phyloP scores from a whole-genome alignment of 2,888 invertebrate species.

The Gortyna flavago region DNA sequence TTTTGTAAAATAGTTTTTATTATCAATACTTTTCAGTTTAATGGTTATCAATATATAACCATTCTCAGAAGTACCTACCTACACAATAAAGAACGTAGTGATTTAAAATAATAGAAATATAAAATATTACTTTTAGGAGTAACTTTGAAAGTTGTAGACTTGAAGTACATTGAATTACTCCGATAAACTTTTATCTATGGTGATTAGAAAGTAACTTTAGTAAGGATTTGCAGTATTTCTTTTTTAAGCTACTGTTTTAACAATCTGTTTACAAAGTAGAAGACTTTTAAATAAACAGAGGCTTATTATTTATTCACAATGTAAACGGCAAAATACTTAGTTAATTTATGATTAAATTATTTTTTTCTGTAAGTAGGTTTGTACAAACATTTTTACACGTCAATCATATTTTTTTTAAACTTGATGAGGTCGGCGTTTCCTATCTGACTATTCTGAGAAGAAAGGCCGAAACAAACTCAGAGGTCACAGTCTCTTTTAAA shows the following conservation, averaged over 20 bases:
- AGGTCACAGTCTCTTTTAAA: too few species aligned
- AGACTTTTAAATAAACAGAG: not conserved
- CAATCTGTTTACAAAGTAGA: not conserved
- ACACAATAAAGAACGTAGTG: not conserved
- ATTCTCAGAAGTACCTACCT: not conserved
- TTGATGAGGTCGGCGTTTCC: too few species aligned
- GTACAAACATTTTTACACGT: too few species aligned
- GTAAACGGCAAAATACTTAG: not conserved
- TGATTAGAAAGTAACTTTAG: constrained; percentile 13
- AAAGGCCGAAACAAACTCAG: too few species aligned
- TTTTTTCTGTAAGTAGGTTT: too few species aligned
- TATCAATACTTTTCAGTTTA: not conserved
- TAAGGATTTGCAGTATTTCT: constrained; percentile 9
- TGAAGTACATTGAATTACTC: constrained; percentile 25
- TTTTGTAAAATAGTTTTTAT: too few species aligned
- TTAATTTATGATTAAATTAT: not conserved
- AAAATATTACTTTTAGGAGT: constrained; percentile 16
- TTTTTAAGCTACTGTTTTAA: constrained; percentile 6
- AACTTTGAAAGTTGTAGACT: constrained; percentile 41
- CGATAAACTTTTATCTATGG: constrained; percentile 2
- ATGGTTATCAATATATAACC: not conserved
- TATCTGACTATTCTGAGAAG: too few species aligned
- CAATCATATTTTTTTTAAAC: too few species aligned
- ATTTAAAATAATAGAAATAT: constrained; percentile 21
- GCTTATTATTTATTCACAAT: constrained; percentile 5